Conservation (phyloP, 2,113 vertebrate species). For the Aegypius monachus region DNA sequence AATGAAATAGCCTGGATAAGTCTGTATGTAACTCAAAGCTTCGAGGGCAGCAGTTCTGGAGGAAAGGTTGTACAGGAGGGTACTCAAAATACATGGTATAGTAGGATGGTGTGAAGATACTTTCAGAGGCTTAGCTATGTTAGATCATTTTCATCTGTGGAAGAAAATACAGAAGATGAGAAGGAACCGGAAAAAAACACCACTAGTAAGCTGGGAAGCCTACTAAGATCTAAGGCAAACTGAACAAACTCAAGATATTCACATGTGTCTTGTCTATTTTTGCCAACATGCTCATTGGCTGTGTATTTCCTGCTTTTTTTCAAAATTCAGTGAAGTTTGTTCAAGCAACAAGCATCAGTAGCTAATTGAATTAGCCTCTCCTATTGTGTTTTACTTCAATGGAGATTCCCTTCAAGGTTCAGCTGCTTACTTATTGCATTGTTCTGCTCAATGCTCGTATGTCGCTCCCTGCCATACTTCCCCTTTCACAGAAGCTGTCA, state of each 20-base stretch:
- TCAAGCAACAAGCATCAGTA: conserved; percentile 61
- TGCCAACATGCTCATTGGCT: neutral
- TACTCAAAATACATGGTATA: neutral
- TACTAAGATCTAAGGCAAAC: neutral
- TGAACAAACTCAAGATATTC: neutral
- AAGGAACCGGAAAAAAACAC: neutral
- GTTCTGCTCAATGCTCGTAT: conserved; percentile 33
- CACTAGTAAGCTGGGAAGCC: neutral
- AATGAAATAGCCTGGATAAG: neutral
- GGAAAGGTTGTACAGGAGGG: neutral
- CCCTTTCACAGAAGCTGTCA: conserved; percentile 50
- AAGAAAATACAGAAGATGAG: neutral
- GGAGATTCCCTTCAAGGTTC: conserved; percentile 62
- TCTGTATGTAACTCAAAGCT: neutral
- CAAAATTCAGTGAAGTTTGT: conserved; percentile 46
- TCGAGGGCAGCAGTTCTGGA: neutral
- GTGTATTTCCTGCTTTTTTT: neutral
- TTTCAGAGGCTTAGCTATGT: neutral
- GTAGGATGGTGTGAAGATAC: neutral
- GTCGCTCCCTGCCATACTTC: neutral
- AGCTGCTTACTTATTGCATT: conserved; percentile 48
- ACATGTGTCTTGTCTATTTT: neutral
- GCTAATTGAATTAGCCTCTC: conserved; percentile 69
- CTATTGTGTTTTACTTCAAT: conserved; percentile 66
- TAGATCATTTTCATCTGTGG: neutral